These are phyloP conservation scores for Pelecanoides urinatrix DNA, from an alignment of 2,113 vertebrate genomes.

Conservation along the genomic window DNA sequence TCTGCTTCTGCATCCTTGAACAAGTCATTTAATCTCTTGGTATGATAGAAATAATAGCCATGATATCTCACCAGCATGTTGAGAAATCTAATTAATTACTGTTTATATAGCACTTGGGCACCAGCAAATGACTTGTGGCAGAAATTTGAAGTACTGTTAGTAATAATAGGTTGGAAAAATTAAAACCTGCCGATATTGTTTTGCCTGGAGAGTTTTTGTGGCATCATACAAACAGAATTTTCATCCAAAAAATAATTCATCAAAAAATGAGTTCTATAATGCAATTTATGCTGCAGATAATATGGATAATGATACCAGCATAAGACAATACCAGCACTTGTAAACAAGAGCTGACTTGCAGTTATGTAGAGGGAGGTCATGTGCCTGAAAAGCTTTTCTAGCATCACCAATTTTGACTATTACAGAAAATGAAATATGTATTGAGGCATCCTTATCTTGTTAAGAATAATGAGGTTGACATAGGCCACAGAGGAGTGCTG, in stretches of 20 bases:
- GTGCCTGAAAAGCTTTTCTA: constrained; percentile 9
- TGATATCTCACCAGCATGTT: neutral
- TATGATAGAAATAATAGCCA: neutral
- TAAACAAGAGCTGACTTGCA: neutral
- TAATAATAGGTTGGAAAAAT: neutral
- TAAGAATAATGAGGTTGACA: constrained; percentile 20
- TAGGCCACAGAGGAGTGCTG: neutral
- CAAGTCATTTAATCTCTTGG: neutral
- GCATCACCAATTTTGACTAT: neutral
- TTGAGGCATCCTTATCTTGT: neutral
- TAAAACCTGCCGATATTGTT: neutral
- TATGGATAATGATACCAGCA: neutral
- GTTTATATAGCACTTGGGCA: neutral
- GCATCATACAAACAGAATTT: neutral
- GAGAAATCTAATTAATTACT: constrained; percentile 14
- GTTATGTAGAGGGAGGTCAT: neutral
- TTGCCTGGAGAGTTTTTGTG: neutral
- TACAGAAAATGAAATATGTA: constrained; percentile 24
- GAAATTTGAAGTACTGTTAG: neutral
- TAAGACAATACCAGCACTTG: neutral
- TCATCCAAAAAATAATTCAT: neutral
- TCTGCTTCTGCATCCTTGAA: neutral
- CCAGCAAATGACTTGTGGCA: neutral
- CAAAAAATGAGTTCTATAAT: neutral
- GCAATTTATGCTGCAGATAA: neutral